Conservation (phyloP, 2,888 invertebrate genomes). For the Napeogenes inachia region DNA sequence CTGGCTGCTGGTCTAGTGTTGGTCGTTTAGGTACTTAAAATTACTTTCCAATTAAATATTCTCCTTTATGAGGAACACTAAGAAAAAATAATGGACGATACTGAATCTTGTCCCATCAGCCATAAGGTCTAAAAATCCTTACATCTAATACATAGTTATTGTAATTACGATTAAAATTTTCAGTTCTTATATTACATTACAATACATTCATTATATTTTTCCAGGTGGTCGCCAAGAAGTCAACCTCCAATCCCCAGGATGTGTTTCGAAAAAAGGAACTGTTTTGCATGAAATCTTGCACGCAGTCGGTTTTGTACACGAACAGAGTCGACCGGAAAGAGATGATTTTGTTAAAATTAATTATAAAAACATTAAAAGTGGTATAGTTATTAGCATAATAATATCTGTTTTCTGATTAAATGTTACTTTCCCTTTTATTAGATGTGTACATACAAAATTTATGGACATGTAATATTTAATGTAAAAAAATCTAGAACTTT, state of each 20-base stretch:
- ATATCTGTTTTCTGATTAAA: background rate
- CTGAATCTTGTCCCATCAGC: too few species aligned
- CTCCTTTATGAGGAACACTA: too few species aligned
- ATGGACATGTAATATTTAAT: too few species aligned
- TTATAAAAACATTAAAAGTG: constrained; percentile 82
- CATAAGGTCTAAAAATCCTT: too few species aligned
- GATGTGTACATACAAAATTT: too few species aligned
- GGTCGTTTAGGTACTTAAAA: constrained; percentile 78
- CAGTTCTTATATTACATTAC: too few species aligned
- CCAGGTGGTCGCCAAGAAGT: constrained; percentile 79
- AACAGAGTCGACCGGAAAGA: constrained; percentile 87
- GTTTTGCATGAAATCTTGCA: constrained; percentile 89
- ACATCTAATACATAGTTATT: too few species aligned
- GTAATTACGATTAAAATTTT: too few species aligned
- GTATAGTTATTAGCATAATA: constrained; percentile 47
- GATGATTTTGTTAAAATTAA: constrained; percentile 82
- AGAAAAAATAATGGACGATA: too few species aligned
- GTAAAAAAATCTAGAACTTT: too few species aligned
- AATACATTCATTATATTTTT: background rate
- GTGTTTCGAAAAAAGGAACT: constrained; percentile 84
- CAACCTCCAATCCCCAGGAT: constrained; percentile 86
- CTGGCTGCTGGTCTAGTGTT: constrained; percentile 90
- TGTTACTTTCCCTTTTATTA: background rate
- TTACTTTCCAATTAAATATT: background rate
- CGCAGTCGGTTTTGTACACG: constrained; percentile 87